phyloP scores from a whole-genome alignment of 2,113 vertebrate species.

The Laticauda colubrina region DNA sequence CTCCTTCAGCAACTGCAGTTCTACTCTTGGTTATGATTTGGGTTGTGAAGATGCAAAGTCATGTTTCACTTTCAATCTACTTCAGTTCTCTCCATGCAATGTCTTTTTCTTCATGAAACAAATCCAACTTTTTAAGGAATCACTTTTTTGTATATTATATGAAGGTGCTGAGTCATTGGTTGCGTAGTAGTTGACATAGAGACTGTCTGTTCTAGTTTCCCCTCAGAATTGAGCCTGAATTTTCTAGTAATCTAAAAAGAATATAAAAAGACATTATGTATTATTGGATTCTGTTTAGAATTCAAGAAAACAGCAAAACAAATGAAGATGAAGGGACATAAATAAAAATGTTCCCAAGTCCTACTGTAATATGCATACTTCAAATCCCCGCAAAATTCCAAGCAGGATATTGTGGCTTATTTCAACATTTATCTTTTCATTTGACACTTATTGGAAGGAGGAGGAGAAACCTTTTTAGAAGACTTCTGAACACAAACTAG shows the following conservation, averaged over 20 bases:
- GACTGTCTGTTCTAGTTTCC: conserved; percentile 91
- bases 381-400: neutral
- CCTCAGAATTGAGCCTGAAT: conserved; percentile 86
- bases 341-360: conserved; percentile 21
- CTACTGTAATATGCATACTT: neutral
- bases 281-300: conserved; percentile 48
- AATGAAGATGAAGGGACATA: conserved; percentile 1
- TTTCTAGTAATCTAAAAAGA: conserved; percentile 80
- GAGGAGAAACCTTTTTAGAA: neutral
- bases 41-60: neutral
- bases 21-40: neutral
- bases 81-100: neutral
- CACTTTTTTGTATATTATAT: conserved; percentile 84
- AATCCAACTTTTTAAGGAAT: conserved; percentile 53
- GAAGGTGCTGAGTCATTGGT: conserved; percentile 87
- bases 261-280: conserved; percentile 26
- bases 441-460: neutral
- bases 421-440: neutral
- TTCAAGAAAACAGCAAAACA: conserved; percentile 45
- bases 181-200: conserved; percentile 92
- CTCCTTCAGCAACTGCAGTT: conserved; percentile 18
- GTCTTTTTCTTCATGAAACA: neutral
- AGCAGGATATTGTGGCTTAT: neutral
- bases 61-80: neutral
- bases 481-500: neutral